These are phyloP conservation scores for Melanchra persicariae DNA, from an alignment of 2,888 invertebrate genomes.

Conservation along the genomic window DNA sequence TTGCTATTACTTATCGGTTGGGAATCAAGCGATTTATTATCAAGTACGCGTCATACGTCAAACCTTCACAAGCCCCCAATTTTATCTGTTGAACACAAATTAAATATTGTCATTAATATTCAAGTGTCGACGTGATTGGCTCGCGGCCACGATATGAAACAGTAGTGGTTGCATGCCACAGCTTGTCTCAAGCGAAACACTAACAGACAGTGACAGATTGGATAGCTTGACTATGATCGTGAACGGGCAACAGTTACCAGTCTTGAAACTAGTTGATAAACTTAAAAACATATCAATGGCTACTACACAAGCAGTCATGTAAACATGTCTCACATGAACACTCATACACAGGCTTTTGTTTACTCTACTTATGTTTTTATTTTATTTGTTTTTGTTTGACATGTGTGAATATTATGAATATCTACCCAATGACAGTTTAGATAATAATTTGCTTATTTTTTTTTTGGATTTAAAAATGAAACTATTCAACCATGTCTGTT, in stretches of 20 bases:
- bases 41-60: slow-evolving; percentile 6
- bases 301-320: neutral
- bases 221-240: neutral
- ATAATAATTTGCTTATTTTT: neutral
- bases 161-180: slow-evolving; percentile 1
- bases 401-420: neutral
- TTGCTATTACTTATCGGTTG: slow-evolving; percentile 31
- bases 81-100: slow-evolving; percentile 6
- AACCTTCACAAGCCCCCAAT: neutral
- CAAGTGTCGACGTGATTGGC: neutral
- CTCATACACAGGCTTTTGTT: neutral
- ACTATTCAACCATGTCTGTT: slow-evolving; percentile 10
- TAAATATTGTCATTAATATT: neutral
- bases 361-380: neutral
- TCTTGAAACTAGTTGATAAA: neutral
- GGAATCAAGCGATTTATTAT: slow-evolving; percentile 28
- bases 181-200: neutral
- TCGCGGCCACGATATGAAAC: neutral
- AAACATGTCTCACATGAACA: neutral
- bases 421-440: neutral
- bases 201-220: no score
- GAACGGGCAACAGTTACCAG: slow-evolving; percentile 18
- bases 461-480: slow-evolving; percentile 3
- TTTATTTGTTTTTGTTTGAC: slow-evolving; percentile 2
- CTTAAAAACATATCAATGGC: neutral